These are phyloP conservation scores for Corythoichthys haematopterus DNA, from an alignment of 2,113 vertebrate genomes.

Conservation along the genomic window DNA sequence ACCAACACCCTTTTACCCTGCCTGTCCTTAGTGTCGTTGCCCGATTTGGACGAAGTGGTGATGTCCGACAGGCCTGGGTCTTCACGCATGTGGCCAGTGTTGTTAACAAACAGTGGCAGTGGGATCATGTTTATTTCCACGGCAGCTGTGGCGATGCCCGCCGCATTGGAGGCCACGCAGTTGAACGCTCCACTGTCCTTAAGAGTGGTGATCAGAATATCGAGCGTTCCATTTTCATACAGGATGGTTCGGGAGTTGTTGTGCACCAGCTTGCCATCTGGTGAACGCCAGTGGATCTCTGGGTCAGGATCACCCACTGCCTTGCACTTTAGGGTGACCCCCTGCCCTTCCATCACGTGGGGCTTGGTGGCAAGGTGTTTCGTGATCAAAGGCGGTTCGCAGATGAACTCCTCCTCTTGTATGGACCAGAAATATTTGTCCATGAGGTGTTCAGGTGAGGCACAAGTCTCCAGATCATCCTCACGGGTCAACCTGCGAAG, in stretches of 20 bases:
- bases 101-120: slow-evolving; percentile 81
- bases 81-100: slow-evolving; percentile 78
- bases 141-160: slow-evolving; percentile 81
- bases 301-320: slow-evolving; percentile 87
- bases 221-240: slow-evolving; percentile 84
- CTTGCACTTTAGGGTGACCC: slow-evolving; percentile 82
- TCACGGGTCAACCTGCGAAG: slow-evolving; percentile 80
- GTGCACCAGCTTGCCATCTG: slow-evolving; percentile 85
- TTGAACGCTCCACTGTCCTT: slow-evolving; percentile 87
- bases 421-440: slow-evolving; percentile 93
- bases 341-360: slow-evolving; percentile 85
- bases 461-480: slow-evolving; percentile 88
- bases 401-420: slow-evolving; percentile 88
- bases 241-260: slow-evolving; percentile 82
- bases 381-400: slow-evolving; percentile 84
- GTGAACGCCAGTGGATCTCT: slow-evolving; percentile 85
- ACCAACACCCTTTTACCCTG: slow-evolving; percentile 78
- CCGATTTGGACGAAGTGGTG: slow-evolving; percentile 82
- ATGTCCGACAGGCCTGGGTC: slow-evolving; percentile 87
- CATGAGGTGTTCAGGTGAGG: slow-evolving; percentile 84
- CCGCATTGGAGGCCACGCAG: slow-evolving; percentile 90
- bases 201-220: slow-evolving; percentile 86
- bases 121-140: slow-evolving; percentile 85
- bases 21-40: slow-evolving; percentile 78
- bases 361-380: slow-evolving; percentile 75